These are phyloP conservation scores for Pinna nobilis DNA, from an alignment of 1,140 invertebrate species.

Conservation along the genomic window DNA sequence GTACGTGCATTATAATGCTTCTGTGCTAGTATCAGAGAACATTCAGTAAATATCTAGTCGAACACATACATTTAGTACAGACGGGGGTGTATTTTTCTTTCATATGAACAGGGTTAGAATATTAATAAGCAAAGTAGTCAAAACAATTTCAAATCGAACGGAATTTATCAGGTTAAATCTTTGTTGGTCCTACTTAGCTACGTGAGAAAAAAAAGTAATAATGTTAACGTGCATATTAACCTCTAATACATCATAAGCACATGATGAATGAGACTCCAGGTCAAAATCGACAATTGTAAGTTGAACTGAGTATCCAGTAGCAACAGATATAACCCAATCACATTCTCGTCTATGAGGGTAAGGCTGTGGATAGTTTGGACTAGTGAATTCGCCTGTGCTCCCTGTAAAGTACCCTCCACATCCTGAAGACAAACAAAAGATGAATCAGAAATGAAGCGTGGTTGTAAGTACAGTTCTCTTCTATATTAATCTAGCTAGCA, in stretches of 20 bases:
- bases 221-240: slow-evolving; percentile 59
- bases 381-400: slow-evolving; percentile 82
- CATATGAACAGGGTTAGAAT: neutral
- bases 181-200: no score
- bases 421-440: no score
- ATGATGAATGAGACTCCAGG: slow-evolving; percentile 88
- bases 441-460: no score
- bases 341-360: slow-evolving; percentile 81
- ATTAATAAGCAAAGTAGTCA: no score
- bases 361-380: slow-evolving; percentile 84
- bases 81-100: neutral
- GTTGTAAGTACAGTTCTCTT: no score
- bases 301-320: slow-evolving; percentile 66
- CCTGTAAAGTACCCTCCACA: slow-evolving; percentile 86
- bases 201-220: neutral
- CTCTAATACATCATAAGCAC: slow-evolving; percentile 82
- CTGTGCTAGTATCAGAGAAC: no score
- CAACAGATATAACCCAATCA: slow-evolving; percentile 83
- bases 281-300: slow-evolving; percentile 63
- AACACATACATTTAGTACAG: neutral
- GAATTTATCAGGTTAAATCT: no score
- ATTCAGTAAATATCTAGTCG: no score
- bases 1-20: no score
- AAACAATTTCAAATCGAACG: no score
- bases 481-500: no score